Evolutionary conservation across 2,113 vertebrate species (phyloP).

Genomic region (Platysteira castanea): DNA sequence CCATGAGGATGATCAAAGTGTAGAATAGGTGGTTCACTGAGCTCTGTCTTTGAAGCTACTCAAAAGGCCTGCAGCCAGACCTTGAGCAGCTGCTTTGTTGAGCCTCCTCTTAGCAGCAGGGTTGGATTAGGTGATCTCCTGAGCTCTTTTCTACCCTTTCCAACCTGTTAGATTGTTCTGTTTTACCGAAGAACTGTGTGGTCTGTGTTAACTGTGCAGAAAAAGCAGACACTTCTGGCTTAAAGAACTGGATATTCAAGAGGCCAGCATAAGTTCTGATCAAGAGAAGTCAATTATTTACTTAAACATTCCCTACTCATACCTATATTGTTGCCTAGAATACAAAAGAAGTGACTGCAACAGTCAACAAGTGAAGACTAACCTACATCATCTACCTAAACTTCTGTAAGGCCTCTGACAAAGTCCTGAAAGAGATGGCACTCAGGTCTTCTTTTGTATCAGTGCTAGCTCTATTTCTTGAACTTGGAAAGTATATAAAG

Average conservation of each 20-base stretch:
- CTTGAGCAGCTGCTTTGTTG: not conserved
- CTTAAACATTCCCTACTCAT: not conserved
- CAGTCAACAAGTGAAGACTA: not conserved
- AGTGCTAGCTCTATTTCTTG: not conserved
- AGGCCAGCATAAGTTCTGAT: not conserved
- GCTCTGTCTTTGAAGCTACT: not conserved
- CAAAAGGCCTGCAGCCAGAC: not conserved
- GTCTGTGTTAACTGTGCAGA: rapidly evolving
- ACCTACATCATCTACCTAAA: not conserved
- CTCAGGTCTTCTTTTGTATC: not conserved
- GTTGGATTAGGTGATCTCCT: not conserved
- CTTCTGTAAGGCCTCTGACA: not conserved
- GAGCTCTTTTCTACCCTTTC: not conserved
- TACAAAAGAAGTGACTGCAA: not conserved
- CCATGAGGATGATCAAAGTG: not conserved
- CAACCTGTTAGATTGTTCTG: not conserved
- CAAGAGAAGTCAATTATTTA: not conserved
- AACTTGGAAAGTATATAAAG: not conserved
- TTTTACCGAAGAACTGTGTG: not conserved
- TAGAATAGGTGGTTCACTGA: not conserved
- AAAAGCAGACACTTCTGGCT: not conserved
- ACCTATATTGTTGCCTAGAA: not conserved
- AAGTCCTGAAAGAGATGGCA: not conserved
- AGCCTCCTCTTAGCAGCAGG: not conserved
- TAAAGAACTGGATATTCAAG: not conserved